phyloP scores from a whole-genome alignment of 1,140 invertebrate genomes.

The Orussus abietinus region DNA sequence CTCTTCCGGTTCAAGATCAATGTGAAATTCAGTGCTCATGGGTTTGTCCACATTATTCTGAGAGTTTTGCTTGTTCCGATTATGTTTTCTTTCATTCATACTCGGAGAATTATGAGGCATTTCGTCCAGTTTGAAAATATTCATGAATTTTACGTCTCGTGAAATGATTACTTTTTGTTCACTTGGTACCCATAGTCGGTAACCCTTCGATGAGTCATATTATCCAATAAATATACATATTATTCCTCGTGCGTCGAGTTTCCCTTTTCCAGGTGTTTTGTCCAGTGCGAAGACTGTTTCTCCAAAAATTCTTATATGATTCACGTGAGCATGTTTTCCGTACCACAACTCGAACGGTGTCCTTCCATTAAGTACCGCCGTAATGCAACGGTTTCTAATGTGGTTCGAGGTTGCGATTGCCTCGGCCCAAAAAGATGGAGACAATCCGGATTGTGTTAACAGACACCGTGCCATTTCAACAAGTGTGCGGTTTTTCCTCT shows the following conservation, averaged over 20 bases:
- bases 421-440: constrained; percentile 23
- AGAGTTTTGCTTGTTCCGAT: too few species aligned
- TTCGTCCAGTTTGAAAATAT: too few species aligned
- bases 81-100: too few species aligned
- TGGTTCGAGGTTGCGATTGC: constrained; percentile 17
- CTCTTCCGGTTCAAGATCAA: too few species aligned
- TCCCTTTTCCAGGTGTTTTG: constrained; percentile 20
- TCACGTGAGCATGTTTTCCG: constrained; percentile 13
- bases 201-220: constrained; percentile 26
- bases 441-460: constrained; percentile 16
- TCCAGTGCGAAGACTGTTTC: constrained; percentile 16
- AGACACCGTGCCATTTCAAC: constrained; percentile 27
- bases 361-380: constrained; percentile 2
- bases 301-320: constrained; percentile 22
- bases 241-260: constrained; percentile 24
- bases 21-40: too few species aligned
- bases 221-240: constrained; percentile 36
- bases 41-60: too few species aligned
- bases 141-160: constrained; percentile 31
- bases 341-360: constrained; percentile 23
- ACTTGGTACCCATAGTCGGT: constrained; percentile 23
- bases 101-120: too few species aligned
- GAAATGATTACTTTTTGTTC: constrained; percentile 25
- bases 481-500: constrained; percentile 29
- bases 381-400: constrained; percentile 20